Base-by-base conservation (phyloP, 2,797 vertebrate genomes). In the Chaetophractus vellerosus region DNA sequence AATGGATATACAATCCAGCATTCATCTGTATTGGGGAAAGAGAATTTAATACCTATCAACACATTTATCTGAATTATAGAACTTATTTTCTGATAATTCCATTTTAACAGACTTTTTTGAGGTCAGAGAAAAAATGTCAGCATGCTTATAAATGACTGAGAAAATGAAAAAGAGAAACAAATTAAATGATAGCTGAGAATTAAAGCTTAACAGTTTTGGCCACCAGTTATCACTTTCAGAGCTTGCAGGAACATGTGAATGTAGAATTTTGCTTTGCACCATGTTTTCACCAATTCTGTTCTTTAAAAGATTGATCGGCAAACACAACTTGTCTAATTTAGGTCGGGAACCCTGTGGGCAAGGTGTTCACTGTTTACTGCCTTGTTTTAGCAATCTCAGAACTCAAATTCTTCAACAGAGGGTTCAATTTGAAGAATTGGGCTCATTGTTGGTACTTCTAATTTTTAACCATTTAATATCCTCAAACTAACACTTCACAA, bases 401-500 rank as follows among this genome's bases (percentile, higher is more conserved):
- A 88, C 57, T 55, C 66, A 59, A 57, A 45, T 93, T 87, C 81
- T 74, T 61, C 64, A 63, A 85, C 72, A 91, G 57, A 68, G 52
- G 23, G 31, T 76, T 93, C 87, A 33, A n/a, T 63, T 15, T 57
- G 48, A 92, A 90, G 38, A 94, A 74, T 1, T 63, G 12, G 23
- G 33, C 23, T 93, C 48, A 57, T 0, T 52, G 64, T n/a, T 23
- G 45, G 2, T n/a, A 48, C 26, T 10, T 72, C 26, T 41, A 26
- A 64, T 83, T 84, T 94, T 96, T 94, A 96, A 94, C 80, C 23
- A 89, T 96, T 93, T 63, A 66, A 14, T 78, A 15, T 21, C 28
- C 55, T 78, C 80, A 93, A 57, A 18, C 9, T 69, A 88, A 55
- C 16, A 75, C 14, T 92, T 89, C 68, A 84, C 52, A 83, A 64